phyloP scores from a whole-genome alignment of 1,140 invertebrate species.

The Choristoneura fumiferana region DNA sequence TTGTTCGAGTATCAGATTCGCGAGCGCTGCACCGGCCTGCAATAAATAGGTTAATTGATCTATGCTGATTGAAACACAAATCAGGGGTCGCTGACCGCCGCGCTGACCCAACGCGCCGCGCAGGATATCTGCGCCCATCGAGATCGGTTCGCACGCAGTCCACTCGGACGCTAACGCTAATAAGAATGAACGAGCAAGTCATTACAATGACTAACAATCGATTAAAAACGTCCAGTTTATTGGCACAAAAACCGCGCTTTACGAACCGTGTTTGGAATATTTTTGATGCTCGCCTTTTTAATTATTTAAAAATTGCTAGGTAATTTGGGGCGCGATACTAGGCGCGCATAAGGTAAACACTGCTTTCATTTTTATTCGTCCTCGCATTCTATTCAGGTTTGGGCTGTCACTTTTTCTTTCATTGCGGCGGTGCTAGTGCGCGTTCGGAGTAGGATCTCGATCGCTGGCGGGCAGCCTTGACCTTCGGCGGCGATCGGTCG shows the following conservation, averaged over 20 bases:
- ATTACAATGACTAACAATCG: constrained; percentile 44
- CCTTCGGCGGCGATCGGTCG: constrained; percentile 69
- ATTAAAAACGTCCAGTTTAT: constrained; percentile 24
- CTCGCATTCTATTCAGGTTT: constrained; percentile 74
- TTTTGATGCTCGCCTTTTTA: background rate
- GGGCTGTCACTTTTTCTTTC: constrained; percentile 76
- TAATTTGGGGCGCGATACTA: constrained; percentile 18
- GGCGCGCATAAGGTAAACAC: constrained; percentile 34
- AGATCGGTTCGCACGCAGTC: constrained; percentile 49
- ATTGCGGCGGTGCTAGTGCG: constrained; percentile 49
- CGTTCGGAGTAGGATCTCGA: constrained; percentile 36
- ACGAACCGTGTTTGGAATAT: constrained; percentile 1
- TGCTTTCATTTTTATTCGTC: constrained; percentile 77
- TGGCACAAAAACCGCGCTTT: constrained; percentile 11
- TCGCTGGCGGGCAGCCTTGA: constrained; percentile 55
- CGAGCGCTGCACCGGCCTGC: constrained; percentile 19
- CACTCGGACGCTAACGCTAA: constrained; percentile 22
- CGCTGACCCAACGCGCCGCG: constrained; percentile 45
- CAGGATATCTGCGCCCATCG: constrained; percentile 46
- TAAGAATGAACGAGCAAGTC: constrained; percentile 37
- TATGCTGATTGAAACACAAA: constrained; percentile 37
- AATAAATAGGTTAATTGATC: constrained; percentile 35
- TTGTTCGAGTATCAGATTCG: constrained; percentile 33
- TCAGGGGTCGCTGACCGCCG: constrained; percentile 43
- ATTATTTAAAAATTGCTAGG: constrained; percentile 16